A percentile compares a stretch with the other conserved stretches of the same genome.
phyloP scores from a whole-genome alignment of 2,113 vertebrate genomes.

The Antechinus flavipes region DNA sequence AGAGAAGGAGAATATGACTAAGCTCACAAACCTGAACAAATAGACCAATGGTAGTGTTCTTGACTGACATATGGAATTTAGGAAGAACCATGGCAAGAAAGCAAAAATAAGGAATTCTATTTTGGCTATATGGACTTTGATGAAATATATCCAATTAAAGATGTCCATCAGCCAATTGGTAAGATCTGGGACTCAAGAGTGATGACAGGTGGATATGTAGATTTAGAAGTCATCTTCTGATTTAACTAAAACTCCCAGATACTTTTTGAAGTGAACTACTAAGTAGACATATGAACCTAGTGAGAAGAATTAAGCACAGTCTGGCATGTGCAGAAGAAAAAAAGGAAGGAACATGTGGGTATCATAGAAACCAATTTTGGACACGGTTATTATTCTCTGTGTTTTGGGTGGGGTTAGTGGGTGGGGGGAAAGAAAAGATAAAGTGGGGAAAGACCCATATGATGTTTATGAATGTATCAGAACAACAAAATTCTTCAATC shows the following conservation, averaged over 20 bases:
- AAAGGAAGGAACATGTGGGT: neutral
- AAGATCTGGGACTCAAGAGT: neutral
- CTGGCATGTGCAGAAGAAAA: neutral
- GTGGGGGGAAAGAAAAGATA: too few relatives aligned
- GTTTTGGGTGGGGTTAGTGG: neutral
- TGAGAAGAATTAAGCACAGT: neutral
- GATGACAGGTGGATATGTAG: neutral
- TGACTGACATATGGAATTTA: neutral
- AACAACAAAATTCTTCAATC: neutral
- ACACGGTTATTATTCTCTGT: neutral
- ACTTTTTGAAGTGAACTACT: neutral
- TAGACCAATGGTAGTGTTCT: neutral
- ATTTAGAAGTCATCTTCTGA: neutral
- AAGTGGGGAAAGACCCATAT: neutral
- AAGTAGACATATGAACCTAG: neutral
- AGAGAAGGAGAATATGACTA: neutral
- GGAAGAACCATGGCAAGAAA: neutral
- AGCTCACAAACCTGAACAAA: neutral
- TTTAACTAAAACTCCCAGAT: neutral
- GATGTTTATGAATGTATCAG: neutral
- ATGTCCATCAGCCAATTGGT: neutral
- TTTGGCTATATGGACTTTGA: neutral
- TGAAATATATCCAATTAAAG: neutral
- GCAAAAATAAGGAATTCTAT: neutral
- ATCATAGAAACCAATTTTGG: neutral